Base-by-base conservation (phyloP, 2,888 invertebrate species). In the Ethmia dodecea region DNA sequence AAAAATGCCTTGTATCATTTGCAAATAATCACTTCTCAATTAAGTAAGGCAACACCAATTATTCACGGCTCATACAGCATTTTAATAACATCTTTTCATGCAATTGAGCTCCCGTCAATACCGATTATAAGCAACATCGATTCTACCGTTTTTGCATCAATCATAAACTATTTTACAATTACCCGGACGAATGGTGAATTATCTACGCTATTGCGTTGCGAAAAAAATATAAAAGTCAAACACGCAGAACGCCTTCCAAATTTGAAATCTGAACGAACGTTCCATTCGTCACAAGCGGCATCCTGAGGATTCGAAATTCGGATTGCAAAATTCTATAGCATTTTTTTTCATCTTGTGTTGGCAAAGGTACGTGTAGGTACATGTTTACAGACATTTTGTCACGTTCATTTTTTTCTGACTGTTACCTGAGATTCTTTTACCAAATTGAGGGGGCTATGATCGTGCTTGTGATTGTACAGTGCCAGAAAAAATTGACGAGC, bases 331-430 rank as follows among this genome's bases (percentile, higher is more conserved):
- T 72, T 68, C 53, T 55, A 71, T 59, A 60, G 60, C 42, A 34
- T 59, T 55, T 64, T 69, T 74, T 62, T 63, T 29, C 14, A 55
- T 53, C 31, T 49, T 40, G 52, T 59, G 61, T 60, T 63, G 57
- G 64, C 55, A 55, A 63, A 58, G 63, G 67, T 60, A 52, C 52
- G 42, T 55, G 63, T 72, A 81, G 84, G 83, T 83, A 86, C 77
- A 73, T 86, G 84, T 84, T 84, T 84, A 78, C 80, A 66, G 76
- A 77, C 83, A 83, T 84, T 84, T 80, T 83, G 83, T 86, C 84
- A 86, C 84, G 84, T 84, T 68, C 65, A 70, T 78, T 76, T 77
- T 79, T 77, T 79, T 66, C 56, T 46, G 28, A 38, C 42, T 52
- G 64, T 75, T 81, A 81, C 80, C 83, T 81, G 83, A 67, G 73